Conservation (phyloP, 2,888 invertebrate genomes). For the Dryobota labecula region DNA sequence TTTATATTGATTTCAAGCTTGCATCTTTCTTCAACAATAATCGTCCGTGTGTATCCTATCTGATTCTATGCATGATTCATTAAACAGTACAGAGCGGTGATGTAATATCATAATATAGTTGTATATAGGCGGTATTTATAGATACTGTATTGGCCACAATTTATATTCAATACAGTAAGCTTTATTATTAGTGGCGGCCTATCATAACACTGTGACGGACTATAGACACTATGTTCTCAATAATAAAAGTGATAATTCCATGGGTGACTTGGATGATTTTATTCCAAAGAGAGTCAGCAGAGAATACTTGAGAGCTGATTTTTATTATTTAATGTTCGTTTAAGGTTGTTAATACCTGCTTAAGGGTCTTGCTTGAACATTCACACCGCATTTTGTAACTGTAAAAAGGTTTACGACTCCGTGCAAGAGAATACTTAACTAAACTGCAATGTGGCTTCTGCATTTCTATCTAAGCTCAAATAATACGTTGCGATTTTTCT, state of each 20-base stretch:
- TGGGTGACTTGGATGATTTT: constrained; percentile 28
- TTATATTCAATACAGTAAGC: constrained; percentile 63
- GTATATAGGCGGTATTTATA: constrained; percentile 58
- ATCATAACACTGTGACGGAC: constrained; percentile 22
- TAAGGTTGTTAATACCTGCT: constrained; percentile 36
- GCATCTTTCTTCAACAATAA: not conserved
- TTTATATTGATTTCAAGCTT: not conserved
- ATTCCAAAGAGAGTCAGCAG: constrained; percentile 41
- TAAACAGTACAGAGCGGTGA: constrained; percentile 46
- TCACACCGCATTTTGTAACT: constrained; percentile 44
- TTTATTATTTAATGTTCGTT: constrained; percentile 40
- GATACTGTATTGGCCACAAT: constrained; percentile 49
- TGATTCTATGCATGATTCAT: constrained; percentile 62
- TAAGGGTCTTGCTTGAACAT: constrained; percentile 30
- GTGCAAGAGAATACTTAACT: constrained; percentile 7
- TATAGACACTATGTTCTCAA: constrained; percentile 4
- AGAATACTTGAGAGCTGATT: constrained; percentile 57
- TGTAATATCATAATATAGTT: constrained; percentile 62
- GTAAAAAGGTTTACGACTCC: constrained; percentile 42
- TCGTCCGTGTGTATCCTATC: constrained; percentile 37
- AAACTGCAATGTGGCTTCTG: not conserved
- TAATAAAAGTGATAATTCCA: constrained; percentile 35
- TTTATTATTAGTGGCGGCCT: constrained; percentile 48
- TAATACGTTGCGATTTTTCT: not conserved
- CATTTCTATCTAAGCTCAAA: not conserved